Base-by-base conservation (phyloP, 2,113 vertebrate species). In the Megalops atlanticus region DNA sequence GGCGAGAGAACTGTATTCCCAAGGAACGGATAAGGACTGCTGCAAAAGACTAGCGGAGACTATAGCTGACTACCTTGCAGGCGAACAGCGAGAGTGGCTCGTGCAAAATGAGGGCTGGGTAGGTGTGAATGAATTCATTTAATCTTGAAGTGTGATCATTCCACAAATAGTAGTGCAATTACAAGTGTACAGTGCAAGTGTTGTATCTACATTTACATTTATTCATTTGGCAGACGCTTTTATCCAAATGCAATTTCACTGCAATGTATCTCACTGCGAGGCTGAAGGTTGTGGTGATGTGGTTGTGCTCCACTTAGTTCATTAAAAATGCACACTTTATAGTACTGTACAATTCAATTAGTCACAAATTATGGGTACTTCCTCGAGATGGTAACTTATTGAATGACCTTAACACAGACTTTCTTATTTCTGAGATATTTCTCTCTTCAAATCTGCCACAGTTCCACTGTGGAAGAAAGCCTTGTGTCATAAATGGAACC, bases 71-170 rank as follows among this genome's bases (percentile, higher is more conserved):
- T 95, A 93, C 85, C 90, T 98, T 85, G 91, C 88, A 7, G 88
- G 85, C 54, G 93, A 92, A 90, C 93, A 94, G 76, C 91, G 90
- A 35, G 92, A 94, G 81, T 96, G 96, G 95, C 81, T 97, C 87
- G 74, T 92, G 92, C 93, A 93, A 74, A 95, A 94, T 31, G 93
- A 91, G 2, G 95, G 95, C 88, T 97, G 96, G 96, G 96, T 96
- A 91, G 89, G 94, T 83, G 16, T 15, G 15, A 52, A 27, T 18
- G 31, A 64, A n/a, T 4, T 71, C 39, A 12, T 76, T 14, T 35
- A 33, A 27, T 74, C 11, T 49, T 47, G 1, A 21, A 24, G 49
- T 24, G 49, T 15, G 3, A 33, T 15, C 16, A 18, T 6, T 33
- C 2, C 43, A 24, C 11, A 24, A 11, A 39, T n/a, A n/a, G n/a